phyloP scores from a whole-genome alignment of 2,888 invertebrate genomes.

The Apantesis nais region DNA sequence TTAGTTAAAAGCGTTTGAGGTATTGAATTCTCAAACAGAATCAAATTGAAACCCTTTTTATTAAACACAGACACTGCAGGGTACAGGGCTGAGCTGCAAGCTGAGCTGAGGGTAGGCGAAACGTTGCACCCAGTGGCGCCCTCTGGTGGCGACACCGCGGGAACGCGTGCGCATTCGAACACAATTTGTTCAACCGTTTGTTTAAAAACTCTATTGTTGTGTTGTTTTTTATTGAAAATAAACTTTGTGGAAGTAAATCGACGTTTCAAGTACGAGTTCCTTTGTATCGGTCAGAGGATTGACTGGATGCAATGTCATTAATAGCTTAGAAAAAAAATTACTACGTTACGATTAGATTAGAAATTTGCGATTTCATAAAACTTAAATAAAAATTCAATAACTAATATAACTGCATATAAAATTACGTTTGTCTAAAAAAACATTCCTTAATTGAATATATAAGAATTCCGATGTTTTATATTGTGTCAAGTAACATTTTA shows the following conservation, averaged over 20 bases:
- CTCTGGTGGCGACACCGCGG: conserved; percentile 48
- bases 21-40: conserved; percentile 12
- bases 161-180: conserved; percentile 44
- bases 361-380: no score
- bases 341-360: background rate
- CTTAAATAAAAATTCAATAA: no score
- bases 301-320: conserved; percentile 14
- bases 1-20: conserved; percentile 25
- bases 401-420: background rate
- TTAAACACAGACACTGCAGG: conserved; percentile 11
- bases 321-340: background rate
- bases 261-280: conserved; percentile 23
- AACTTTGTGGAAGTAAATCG: conserved; percentile 38
- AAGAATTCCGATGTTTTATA: no score
- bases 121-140: conserved; percentile 46
- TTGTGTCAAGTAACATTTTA: no score
- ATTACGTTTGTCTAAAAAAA: background rate
- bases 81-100: background rate
- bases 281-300: conserved; percentile 7
- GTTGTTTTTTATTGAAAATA: conserved; percentile 47
- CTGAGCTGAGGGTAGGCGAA: conserved; percentile 15
- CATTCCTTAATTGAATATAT: no score
- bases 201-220: conserved; percentile 44
- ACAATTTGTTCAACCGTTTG: conserved; percentile 45
- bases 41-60: conserved; percentile 11